Conservation (phyloP, 1,140 invertebrate species). For the Physella acuta region DNA sequence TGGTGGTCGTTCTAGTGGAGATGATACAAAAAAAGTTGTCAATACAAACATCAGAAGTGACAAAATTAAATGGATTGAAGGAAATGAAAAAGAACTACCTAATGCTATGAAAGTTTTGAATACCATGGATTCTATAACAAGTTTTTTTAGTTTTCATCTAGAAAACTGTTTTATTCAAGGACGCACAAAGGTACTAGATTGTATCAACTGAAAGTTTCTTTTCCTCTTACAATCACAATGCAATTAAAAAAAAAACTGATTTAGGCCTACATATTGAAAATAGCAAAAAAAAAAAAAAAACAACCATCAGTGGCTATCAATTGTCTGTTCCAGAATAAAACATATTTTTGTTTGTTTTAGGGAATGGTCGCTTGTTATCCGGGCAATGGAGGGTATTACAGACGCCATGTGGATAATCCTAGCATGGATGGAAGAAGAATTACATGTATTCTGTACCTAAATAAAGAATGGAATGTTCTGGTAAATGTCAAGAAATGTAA, state of each 20-base stretch:
- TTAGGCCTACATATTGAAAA: too few species aligned
- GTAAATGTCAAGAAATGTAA: slow-evolving; percentile 53
- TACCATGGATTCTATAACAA: background rate
- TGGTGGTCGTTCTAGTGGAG: slow-evolving; percentile 35
- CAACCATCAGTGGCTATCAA: too few species aligned
- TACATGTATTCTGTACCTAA: slow-evolving; percentile 94
- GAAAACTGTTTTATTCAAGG: slow-evolving; percentile 82
- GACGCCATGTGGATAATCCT: slow-evolving; percentile 96
- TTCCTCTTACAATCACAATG: too few species aligned
- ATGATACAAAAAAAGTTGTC: slow-evolving; percentile 23
- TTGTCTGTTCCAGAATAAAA: background rate
- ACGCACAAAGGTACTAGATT: slow-evolving; percentile 77
- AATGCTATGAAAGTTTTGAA: slow-evolving; percentile 43
- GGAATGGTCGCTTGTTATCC: slow-evolving; percentile 97
- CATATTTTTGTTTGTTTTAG: slow-evolving; percentile 61
- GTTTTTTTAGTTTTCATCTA: slow-evolving; percentile 65
- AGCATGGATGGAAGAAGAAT: slow-evolving; percentile 90
- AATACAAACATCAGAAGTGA: slow-evolving; percentile 68
- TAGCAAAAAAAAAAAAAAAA: too few species aligned
- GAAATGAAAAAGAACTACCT: slow-evolving; percentile 76
- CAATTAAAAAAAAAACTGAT: too few species aligned
- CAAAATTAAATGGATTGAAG: slow-evolving; percentile 89
- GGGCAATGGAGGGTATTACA: slow-evolving; percentile 87
- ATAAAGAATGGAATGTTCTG: slow-evolving; percentile 84
- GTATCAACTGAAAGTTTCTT: too few species aligned